Evolutionary conservation across 2,113 vertebrate genomes (phyloP), one percentile per base, ranked within the genome.

Genomic region (Calyptommatus sinebrachiatus): DNA sequence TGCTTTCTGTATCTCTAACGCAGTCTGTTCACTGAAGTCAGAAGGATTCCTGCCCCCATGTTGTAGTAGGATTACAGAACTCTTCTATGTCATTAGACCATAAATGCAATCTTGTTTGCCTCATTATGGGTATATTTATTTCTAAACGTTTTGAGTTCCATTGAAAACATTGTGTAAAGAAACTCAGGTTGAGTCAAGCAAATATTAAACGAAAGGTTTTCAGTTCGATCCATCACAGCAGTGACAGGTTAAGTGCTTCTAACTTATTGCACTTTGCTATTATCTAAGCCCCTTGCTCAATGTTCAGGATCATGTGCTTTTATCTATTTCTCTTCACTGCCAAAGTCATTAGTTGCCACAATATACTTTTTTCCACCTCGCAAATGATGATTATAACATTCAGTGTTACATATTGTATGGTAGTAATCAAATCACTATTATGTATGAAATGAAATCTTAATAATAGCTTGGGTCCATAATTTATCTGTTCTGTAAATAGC

Each of bases 271-370:
- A 89, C 85, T 91, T 83, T 69, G 76, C 88, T 81, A 88, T 91
- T 92, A 88, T 92, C 87, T 92, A 86, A 89, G 85, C 82, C 73
- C 81, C 87, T 91, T 91, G 85, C 89, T 90, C 88, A 91, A 85
- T 88, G 84, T 90, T 91, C 86, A 85, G 84, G 86, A 90, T 87
- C 90, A 87, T 84, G 86, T 86, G 88, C 87, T 88, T 41, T 86
- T 90, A 89, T 90, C 90, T 92, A 60, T 90, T 90, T 89, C 85
- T 90, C 89, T 74, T 90, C 84, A 89, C 87, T 89, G 86, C 85
- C 88, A 91, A 86, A 84, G 89, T 92, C 89, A 89, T 92, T 91
- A 91, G 87, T 86, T 86, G 83, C 73, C 9, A 79, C 83, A 76
- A 85, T 86, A 84, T 78, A 86, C 76, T 88, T 91, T 83, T 89